These are phyloP conservation scores for Crypturellus undulatus DNA, from an alignment of 2,113 vertebrate genomes.

Conservation along the genomic window DNA sequence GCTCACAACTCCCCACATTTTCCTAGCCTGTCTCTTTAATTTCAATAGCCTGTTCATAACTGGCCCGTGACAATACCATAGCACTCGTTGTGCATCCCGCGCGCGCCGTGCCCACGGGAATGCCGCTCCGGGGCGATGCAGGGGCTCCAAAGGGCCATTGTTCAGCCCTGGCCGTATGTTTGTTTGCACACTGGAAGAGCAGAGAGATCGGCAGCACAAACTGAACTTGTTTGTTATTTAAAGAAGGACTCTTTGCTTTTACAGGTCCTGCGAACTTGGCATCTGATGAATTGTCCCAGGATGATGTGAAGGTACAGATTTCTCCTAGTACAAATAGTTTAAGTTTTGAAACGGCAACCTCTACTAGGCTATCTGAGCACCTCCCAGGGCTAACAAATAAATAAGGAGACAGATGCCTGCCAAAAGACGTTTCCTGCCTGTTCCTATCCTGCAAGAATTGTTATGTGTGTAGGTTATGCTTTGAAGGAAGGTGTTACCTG, in stretches of 20 bases:
- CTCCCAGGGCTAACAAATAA: not conserved
- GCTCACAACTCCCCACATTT: not conserved
- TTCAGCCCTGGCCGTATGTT: not conserved
- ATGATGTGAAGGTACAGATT: slow-evolving; percentile 68
- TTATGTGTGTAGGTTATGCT: not conserved
- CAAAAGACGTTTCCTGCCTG: not conserved
- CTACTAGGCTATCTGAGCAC: not conserved
- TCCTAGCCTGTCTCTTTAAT: slow-evolving; percentile 11
- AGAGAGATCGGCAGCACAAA: not conserved
- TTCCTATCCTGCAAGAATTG: not conserved
- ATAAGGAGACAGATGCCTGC: not conserved
- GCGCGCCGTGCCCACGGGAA: not conserved
- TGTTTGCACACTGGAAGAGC: not conserved
- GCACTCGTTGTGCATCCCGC: not conserved
- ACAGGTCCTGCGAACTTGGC: slow-evolving; percentile 36
- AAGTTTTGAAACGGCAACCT: not conserved
- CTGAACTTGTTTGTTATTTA: not conserved
- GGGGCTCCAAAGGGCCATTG: slow-evolving; percentile 7
- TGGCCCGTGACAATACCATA: not conserved
- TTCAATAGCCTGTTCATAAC: not conserved
- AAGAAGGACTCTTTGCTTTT: slow-evolving; percentile 40
- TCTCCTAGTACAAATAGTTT: not conserved
- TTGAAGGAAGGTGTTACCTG: not conserved
- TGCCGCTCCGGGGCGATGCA: not conserved
- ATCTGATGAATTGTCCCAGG: not conserved